Base-by-base conservation (phyloP, 2,888 invertebrate species). In the Platynereis dumerilii region DNA sequence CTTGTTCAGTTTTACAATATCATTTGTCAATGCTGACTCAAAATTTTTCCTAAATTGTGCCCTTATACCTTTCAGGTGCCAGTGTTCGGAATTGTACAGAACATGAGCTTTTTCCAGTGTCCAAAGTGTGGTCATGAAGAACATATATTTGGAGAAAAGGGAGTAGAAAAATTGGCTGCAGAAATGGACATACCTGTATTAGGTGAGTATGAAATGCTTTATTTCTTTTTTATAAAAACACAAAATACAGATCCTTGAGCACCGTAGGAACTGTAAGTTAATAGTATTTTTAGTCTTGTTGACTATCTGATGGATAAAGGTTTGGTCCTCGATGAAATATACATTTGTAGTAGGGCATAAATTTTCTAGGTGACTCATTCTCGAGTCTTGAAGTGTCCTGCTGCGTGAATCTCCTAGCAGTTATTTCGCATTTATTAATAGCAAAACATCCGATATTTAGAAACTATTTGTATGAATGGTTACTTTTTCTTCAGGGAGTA, bases 1-100 rank as follows among this genome's bases (percentile, higher is more conserved):
- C n/a, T n/a, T n/a, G n/a, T n/a, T n/a, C n/a, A 12, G 12, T 34
- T 34, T 34, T 34, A 34, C 12, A 34, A 34, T 34, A 7, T 34
- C 5, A 34, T 5, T 34, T 12, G 12, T 12, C 5, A 34, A 34
- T 34, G 34, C 34, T 7, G 34, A n/a, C n/a, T n/a, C 34, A 34
- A 7, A 12, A 7, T 34, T 34, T 34, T 34, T 5, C 12, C 12
- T 34, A n/a, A n/a, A n/a, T n/a, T n/a, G n/a, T n/a, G n/a, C n/a
- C n/a, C n/a, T n/a, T n/a, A n/a, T n/a, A n/a, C 34, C 12, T 34
- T 34, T 34, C 34, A 34, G 34, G 77, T 80, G 1, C 82, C 82
- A 20, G 88, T 96, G 48, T 87, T 92, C 56, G 96, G 96, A n/a
- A 82, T 96, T 67, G 90, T 94, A 0, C 92, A 94, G 80, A 96